phyloP scores from a whole-genome alignment of 2,113 vertebrate genomes.

The Gambusia affinis region DNA sequence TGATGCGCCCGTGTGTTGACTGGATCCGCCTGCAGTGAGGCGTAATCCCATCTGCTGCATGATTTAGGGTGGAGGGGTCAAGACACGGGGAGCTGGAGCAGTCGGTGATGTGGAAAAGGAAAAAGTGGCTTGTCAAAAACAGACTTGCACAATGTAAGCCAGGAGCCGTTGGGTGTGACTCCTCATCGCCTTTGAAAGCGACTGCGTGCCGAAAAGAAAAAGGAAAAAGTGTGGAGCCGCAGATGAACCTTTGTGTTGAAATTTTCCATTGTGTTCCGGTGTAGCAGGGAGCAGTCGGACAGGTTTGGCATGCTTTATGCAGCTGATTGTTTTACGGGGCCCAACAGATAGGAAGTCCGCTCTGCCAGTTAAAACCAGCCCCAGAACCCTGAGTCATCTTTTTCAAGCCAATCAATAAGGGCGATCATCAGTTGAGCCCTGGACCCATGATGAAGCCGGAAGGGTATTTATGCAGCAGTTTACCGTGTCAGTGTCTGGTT shows the following conservation, averaged over 20 bases:
- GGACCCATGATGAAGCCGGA: slow-evolving; percentile 63
- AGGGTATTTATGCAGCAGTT: slow-evolving; percentile 50
- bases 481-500: slow-evolving; percentile 51
- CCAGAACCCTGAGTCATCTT: slow-evolving; percentile 62
- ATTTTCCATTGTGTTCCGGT: slow-evolving; percentile 11
- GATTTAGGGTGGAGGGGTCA: not conserved
- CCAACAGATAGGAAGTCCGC: slow-evolving; percentile 8
- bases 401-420: slow-evolving; percentile 60
- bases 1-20: slow-evolving; percentile 61
- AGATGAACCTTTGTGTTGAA: slow-evolving; percentile 31
- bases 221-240: slow-evolving; percentile 4
- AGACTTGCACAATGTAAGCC: slow-evolving; percentile 5
- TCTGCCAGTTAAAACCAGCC: slow-evolving; percentile 37
- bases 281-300: slow-evolving; percentile 14
- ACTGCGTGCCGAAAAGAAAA: slow-evolving; percentile 26
- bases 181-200: slow-evolving; percentile 14
- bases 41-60: slow-evolving; percentile 59
- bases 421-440: slow-evolving; percentile 50
- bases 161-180: slow-evolving; percentile 31
- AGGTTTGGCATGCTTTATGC: slow-evolving; percentile 32
- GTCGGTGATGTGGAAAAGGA: slow-evolving; percentile 5
- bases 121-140: slow-evolving; percentile 31
- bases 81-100: slow-evolving; percentile 9
- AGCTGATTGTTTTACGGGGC: slow-evolving; percentile 15
- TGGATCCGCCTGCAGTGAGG: slow-evolving; percentile 60